phyloP scores from a whole-genome alignment of 2,113 vertebrate species.

The Tragelaphus scriptus region DNA sequence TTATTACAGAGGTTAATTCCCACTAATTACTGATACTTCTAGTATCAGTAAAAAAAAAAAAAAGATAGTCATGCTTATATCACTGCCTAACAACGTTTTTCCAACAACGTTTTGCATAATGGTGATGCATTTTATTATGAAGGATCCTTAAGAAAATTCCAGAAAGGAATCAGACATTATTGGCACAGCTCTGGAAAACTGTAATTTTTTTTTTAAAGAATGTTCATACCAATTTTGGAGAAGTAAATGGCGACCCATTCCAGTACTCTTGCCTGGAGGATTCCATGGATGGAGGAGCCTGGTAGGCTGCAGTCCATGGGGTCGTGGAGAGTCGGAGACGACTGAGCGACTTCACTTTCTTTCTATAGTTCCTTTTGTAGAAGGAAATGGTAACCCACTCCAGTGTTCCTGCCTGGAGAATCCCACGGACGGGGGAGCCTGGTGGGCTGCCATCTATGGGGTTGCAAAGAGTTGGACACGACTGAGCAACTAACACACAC shows the following conservation, averaged over 20 bases:
- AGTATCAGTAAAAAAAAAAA: no score
- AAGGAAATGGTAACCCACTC: background rate
- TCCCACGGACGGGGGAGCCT: background rate
- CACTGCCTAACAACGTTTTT: background rate
- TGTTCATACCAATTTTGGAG: background rate
- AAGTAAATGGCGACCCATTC: background rate
- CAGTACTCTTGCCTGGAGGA: background rate
- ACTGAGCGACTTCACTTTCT: background rate
- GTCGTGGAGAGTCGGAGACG: accelerated
- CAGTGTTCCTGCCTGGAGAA: background rate
- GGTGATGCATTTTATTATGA: background rate
- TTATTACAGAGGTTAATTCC: background rate
- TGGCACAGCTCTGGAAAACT: background rate
- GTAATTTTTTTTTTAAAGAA: background rate
- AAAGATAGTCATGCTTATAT: background rate
- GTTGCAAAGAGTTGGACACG: background rate
- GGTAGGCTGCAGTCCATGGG: background rate
- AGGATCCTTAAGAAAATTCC: background rate
- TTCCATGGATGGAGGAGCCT: background rate
- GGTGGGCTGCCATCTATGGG: background rate
- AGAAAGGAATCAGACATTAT: background rate
- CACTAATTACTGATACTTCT: background rate
- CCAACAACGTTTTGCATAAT: background rate
- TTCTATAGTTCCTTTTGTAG: background rate
- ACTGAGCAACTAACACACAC: background rate